Conservation (phyloP, 2,888 invertebrate genomes). For the Melieria omissa region DNA sequence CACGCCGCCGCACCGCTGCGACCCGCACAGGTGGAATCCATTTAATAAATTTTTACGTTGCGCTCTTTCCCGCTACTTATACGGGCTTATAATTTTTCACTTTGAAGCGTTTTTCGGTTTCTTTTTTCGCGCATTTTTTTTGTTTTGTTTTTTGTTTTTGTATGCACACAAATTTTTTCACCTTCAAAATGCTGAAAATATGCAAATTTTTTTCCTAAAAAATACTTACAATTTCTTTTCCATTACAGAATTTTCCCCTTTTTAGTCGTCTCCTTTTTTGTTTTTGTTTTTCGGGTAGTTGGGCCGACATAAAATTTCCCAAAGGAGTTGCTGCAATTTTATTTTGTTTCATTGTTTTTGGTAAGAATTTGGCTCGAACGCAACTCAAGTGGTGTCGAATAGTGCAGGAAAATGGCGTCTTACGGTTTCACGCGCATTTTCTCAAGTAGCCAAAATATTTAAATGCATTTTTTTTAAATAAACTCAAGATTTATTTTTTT, state of each 20-base stretch:
- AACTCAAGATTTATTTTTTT: too few relatives aligned
- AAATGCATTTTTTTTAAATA: too few relatives aligned
- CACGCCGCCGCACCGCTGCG: background rate
- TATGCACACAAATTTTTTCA: background rate
- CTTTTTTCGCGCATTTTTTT: constrained; percentile 8
- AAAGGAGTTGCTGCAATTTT: too few relatives aligned
- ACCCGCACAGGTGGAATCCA: constrained; percentile 21
- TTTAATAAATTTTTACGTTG: constrained; percentile 41
- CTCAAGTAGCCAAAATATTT: too few relatives aligned
- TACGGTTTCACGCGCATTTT: too few relatives aligned
- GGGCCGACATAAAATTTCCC: too few relatives aligned
- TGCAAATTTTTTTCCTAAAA: constrained; percentile 26
- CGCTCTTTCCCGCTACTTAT: constrained; percentile 26
- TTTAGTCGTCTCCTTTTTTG: too few relatives aligned
- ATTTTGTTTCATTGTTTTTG: background rate
- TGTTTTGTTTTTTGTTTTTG: background rate
- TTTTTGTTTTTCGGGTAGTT: too few relatives aligned
- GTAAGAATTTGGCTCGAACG: background rate
- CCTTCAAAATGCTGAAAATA: constrained; percentile 21
- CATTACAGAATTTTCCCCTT: too few relatives aligned
- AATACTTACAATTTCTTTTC: background rate
- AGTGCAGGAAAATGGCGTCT: too few relatives aligned
- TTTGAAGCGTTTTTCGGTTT: constrained; percentile 28
- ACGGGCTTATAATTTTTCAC: constrained; percentile 36
- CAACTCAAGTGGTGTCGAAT: too few relatives aligned